phyloP scores from a whole-genome alignment of 2,797 vertebrate genomes.

The Squalus acanthias region DNA sequence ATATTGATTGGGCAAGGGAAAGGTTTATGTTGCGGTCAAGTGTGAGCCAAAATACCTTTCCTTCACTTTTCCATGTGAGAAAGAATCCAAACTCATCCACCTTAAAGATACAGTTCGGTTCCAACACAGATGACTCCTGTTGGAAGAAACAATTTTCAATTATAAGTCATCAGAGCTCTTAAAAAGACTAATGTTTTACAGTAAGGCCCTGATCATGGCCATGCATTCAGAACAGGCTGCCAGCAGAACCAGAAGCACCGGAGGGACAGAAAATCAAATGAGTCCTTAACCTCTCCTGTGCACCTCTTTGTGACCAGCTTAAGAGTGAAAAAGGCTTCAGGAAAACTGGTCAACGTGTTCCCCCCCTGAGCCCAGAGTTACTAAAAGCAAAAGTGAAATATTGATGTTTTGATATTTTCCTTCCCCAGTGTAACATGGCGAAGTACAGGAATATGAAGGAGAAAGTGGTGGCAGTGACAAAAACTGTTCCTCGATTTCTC shows the following conservation, averaged over 20 bases:
- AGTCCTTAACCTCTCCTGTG: neutral
- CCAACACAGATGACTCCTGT: constrained; percentile 89
- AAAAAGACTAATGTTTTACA: neutral
- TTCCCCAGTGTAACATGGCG: neutral
- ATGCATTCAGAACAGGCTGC: neutral
- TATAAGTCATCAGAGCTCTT: neutral
- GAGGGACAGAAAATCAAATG: neutral
- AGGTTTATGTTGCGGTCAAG: neutral
- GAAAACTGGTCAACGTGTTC: neutral
- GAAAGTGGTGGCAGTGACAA: neutral
- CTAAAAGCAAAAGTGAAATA: neutral
- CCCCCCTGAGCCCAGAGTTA: neutral
- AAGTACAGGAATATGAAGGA: neutral
- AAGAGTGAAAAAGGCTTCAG: neutral
- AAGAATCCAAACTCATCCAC: constrained; percentile 95
- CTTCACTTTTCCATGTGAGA: constrained; percentile 93
- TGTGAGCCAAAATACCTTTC: constrained; percentile 72
- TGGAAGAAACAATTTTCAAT: constrained; percentile 44
- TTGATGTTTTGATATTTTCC: neutral
- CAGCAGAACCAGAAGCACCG: neutral
- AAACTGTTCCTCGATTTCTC: neutral
- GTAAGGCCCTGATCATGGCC: neutral
- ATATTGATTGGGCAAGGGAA: neutral
- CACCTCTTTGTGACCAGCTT: neutral
- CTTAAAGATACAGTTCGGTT: constrained; percentile 87